Evolutionary conservation across 1,140 invertebrate species (phyloP), one percentile per base, ranked within the genome.

Genomic region (Psilanteris sp.): DNA sequence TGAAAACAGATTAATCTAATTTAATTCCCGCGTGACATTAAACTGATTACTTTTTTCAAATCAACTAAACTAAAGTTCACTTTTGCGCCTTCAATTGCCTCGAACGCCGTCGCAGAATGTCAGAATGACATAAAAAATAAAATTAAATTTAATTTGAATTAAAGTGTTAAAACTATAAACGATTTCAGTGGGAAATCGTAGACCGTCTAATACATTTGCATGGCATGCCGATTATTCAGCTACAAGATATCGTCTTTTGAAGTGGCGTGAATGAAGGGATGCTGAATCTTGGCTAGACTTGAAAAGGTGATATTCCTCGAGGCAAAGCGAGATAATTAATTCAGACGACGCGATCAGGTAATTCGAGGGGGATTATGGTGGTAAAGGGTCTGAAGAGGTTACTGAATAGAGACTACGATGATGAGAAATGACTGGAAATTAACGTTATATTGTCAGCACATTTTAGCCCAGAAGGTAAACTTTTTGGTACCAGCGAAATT

Each of bases 241-340:
- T 39, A 66, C 73, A 61, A 64, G 66, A 71, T 54, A 77, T 77
- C 41, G 64, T 15, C 62, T 68, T 77, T 77, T 68, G 37, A 70
- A 77, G 75, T 71, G 22, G 10, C 37, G 52, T 31, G 55, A 73
- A 67, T 64, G 61, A 68, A 46, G 64, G 62, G 62, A 73, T 68
- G 31, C 54, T 37, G 48, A 73, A 50, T 44, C 68, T 57, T 50
- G 75, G 70, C 64, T 70, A 70, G 55, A 70, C 68, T 72, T 67
- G 62, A 70, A 77, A 70, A 77, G 75, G 36, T 64, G 62, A 62
- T 77, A 68, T 73, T 73, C 41, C 75, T 77, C 43, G 36, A 68
- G 62, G 50, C 50, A 64, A 59, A 72, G 55, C 55, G 57, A 32
- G 57, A 73, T 77, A 73, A 77, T 77, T 72, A 77, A 72, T 72